These are phyloP conservation scores for Rattus rattus DNA, from an alignment of 2,113 vertebrate species.

Conservation along the genomic window DNA sequence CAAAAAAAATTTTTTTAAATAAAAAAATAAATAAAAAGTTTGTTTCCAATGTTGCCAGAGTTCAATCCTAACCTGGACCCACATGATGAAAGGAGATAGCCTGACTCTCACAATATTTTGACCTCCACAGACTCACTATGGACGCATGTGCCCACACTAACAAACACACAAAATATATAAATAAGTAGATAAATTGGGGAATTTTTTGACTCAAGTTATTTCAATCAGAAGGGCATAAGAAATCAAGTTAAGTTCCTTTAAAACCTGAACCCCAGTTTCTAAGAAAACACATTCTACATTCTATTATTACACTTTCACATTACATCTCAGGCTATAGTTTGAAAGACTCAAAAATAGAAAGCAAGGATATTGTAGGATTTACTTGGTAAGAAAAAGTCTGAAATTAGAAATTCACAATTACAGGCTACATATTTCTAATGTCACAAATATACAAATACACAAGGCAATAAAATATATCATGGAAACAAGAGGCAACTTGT, in stretches of 20 bases:
- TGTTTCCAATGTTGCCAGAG: background rate
- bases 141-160: background rate
- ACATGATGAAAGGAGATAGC: background rate
- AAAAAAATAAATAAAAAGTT: background rate
- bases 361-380: slow-evolving; percentile 3
- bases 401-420: slow-evolving; percentile 33
- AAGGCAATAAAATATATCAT: background rate
- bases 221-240: slow-evolving; percentile 9
- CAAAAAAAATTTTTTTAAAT: background rate
- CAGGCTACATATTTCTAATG: slow-evolving; percentile 20
- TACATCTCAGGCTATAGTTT: slow-evolving; percentile 27
- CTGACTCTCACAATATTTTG: background rate
- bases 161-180: background rate
- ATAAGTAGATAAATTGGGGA: background rate
- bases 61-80: background rate
- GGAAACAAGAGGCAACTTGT: slow-evolving; percentile 36
- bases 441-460: background rate
- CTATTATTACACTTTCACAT: slow-evolving; percentile 6
- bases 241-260: slow-evolving; percentile 28
- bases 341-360: background rate
- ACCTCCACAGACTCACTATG: background rate
- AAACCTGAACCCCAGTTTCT: slow-evolving; percentile 16
- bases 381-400: slow-evolving; percentile 49
- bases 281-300: slow-evolving; percentile 34
- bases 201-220: slow-evolving; percentile 58